Percentiles rank a stretch among this genome's conserved stretches.
These are phyloP conservation scores for Crypturellus undulatus DNA, from an alignment of 2,113 vertebrate species.

Conservation along the genomic window DNA sequence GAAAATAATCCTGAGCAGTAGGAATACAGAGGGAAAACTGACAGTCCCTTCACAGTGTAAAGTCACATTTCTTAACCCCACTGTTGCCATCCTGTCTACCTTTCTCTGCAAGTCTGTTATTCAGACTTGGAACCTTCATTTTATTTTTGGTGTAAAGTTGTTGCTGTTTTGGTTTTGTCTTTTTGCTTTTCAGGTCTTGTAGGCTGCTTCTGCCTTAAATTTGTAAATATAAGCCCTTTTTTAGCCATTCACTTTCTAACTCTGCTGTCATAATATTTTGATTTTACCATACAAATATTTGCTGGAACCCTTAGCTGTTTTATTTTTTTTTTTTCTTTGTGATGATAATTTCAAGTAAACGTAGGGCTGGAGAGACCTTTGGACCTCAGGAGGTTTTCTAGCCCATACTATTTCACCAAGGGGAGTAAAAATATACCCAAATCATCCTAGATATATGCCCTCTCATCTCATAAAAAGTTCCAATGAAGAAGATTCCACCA, in stretches of 20 bases:
- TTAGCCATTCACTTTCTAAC: not conserved
- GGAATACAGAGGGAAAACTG: not conserved
- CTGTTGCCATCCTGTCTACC: not conserved
- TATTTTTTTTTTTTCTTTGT: not conserved
- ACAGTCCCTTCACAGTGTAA: not conserved
- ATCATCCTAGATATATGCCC: fast-evolving
- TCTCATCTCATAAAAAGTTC: not conserved
- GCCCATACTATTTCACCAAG: not conserved
- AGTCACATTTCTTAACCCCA: not conserved
- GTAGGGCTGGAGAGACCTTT: not conserved
- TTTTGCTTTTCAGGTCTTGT: not conserved
- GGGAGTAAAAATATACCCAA: not conserved
- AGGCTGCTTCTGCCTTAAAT: not conserved
- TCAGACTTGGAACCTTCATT: not conserved
- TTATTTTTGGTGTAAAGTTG: not conserved
- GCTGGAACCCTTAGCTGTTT: not conserved
- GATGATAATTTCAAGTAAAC: not conserved
- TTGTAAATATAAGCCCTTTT: not conserved
- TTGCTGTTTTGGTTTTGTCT: not conserved
- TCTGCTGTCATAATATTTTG: not conserved
- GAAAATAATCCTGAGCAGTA: not conserved
- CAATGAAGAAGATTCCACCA: not conserved
- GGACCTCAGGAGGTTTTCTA: not conserved
- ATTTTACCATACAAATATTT: not conserved
- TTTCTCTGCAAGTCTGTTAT: not conserved